phyloP scores from a whole-genome alignment of 2,113 vertebrate species.

The Gadus macrocephalus region DNA sequence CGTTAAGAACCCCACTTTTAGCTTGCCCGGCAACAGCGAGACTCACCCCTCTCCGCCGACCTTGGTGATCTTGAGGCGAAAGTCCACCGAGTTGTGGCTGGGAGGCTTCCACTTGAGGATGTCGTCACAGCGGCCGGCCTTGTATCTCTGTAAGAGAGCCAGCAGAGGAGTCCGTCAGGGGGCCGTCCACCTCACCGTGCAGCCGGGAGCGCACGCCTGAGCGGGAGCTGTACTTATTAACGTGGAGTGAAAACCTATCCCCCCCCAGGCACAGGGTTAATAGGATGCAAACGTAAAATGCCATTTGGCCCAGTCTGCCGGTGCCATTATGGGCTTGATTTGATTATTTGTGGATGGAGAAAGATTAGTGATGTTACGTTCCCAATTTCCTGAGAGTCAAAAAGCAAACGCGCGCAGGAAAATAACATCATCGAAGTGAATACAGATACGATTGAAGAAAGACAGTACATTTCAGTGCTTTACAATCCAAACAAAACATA shows the following conservation, averaged over 20 bases:
- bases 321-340: too few relatives aligned
- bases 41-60: constrained; percentile 97
- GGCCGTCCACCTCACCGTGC: background rate
- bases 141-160: constrained; percentile 82
- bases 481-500: too few relatives aligned
- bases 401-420: too few relatives aligned
- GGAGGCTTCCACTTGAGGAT: constrained; percentile 99
- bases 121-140: constrained; percentile 90
- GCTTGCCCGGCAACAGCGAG: constrained; percentile 57
- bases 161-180: background rate
- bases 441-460: too few relatives aligned
- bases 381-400: too few relatives aligned
- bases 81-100: constrained; percentile 97
- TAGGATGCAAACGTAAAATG: background rate
- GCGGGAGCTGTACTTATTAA: constrained; percentile 7
- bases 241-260: background rate
- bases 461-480: too few relatives aligned
- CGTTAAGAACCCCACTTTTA: constrained; percentile 29
- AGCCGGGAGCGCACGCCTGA: background rate
- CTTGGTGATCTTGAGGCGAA: constrained; percentile 96
- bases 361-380: too few relatives aligned
- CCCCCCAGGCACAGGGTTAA: background rate
- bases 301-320: too few relatives aligned
- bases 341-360: too few relatives aligned
- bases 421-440: too few relatives aligned